These are phyloP conservation scores for Ophthalmolycus amberensis DNA, from an alignment of 2,113 vertebrate species.

Conservation along the genomic window DNA sequence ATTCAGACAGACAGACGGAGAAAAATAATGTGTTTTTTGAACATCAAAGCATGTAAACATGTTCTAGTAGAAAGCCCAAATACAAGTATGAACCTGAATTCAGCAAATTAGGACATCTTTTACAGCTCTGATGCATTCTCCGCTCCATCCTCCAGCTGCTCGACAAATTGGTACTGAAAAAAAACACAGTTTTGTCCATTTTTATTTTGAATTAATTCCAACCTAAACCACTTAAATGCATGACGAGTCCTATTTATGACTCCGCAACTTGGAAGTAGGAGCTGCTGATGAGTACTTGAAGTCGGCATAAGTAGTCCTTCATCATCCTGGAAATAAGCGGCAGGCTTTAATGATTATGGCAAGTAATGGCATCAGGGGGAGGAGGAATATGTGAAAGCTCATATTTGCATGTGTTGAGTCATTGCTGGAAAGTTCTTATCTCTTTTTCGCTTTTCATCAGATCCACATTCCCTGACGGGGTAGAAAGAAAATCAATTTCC, in stretches of 20 bases:
- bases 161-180: not conserved
- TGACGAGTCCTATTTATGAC: conserved; percentile 32
- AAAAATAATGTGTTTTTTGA: not conserved
- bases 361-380: conserved; percentile 19
- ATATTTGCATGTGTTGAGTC: conserved; percentile 59
- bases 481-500: conserved; percentile 54
- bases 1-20: too few species aligned
- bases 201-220: conserved; percentile 6
- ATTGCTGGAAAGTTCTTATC: conserved; percentile 64
- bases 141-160: not conserved
- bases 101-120: not conserved
- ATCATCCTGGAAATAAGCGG: conserved; percentile 38
- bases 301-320: conserved; percentile 34
- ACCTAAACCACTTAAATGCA: conserved; percentile 28
- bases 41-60: not conserved
- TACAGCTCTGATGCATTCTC: not conserved
- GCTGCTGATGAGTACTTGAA: conserved; percentile 39
- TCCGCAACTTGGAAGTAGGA: conserved; percentile 24
- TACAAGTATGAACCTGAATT: not conserved
- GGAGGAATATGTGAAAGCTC: conserved; percentile 49
- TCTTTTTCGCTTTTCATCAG: conserved; percentile 59
- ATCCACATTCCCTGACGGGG: conserved; percentile 46
- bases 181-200: conserved; percentile 3
- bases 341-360: conserved; percentile 46
- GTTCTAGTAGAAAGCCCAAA: not conserved